phyloP scores from a whole-genome alignment of 2,113 vertebrate species.

The Corynorhinus townsendii region DNA sequence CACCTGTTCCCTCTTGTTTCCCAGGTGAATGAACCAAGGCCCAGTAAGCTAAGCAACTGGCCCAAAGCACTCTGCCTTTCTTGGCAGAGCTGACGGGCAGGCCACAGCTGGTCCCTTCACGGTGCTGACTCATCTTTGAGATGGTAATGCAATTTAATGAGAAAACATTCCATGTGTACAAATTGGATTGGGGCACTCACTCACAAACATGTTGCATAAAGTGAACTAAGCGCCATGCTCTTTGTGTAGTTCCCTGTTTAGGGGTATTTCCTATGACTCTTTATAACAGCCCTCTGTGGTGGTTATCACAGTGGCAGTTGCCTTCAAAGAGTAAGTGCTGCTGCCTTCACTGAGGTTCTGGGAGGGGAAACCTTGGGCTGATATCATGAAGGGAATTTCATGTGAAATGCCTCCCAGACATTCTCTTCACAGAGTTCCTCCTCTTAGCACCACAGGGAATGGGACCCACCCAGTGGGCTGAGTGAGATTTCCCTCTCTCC shows the following conservation, averaged over 20 bases:
- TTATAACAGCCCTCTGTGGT: not conserved
- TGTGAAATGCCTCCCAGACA: not conserved
- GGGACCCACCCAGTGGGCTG: not conserved
- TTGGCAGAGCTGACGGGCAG: not conserved
- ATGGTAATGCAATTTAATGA: not conserved
- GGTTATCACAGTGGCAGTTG: not conserved
- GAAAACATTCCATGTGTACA: not conserved
- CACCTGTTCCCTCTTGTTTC: not conserved
- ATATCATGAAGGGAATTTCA: not conserved
- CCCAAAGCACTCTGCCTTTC: not conserved
- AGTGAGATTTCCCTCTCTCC: not conserved
- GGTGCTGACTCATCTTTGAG: not conserved
- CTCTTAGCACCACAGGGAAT: not conserved
- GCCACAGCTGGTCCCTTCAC: not conserved
- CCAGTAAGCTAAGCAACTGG: not conserved
- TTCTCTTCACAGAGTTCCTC: not conserved
- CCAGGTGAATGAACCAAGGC: not conserved
- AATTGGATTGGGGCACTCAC: not conserved
- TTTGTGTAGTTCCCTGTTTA: not conserved
- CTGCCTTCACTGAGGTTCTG: not conserved
- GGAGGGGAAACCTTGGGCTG: not conserved
- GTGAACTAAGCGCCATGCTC: not conserved
- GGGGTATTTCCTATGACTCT: not conserved
- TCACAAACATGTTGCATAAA: not conserved
- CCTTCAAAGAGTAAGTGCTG: not conserved